phyloP scores from a whole-genome alignment of 2,888 invertebrate genomes.

The Eupsilia transversa region DNA sequence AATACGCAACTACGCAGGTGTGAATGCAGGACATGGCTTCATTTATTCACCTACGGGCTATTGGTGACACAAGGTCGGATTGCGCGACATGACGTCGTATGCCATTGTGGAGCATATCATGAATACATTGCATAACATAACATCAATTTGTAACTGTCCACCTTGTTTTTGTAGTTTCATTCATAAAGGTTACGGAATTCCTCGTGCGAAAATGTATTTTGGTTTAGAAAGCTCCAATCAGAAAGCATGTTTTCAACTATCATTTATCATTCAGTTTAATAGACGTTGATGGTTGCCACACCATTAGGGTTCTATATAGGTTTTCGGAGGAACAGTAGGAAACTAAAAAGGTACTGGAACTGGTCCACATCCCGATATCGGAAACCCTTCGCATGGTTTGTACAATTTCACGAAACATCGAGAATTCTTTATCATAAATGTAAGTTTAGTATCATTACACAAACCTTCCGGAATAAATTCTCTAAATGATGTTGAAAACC shows the following conservation, averaged over 20 bases:
- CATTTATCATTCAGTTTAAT: neutral
- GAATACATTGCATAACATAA: constrained; percentile 47
- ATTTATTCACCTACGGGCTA: constrained; percentile 56
- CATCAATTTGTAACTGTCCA: constrained; percentile 50
- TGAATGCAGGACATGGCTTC: constrained; percentile 45
- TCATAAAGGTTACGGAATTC: constrained; percentile 38
- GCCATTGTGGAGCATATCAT: constrained; percentile 52
- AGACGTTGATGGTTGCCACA: neutral
- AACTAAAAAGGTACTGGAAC: neutral
- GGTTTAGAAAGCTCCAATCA: neutral
- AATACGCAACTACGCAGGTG: constrained; percentile 32
- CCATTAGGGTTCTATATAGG: neutral
- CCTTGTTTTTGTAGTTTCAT: constrained; percentile 50
- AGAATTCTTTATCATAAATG: neutral
- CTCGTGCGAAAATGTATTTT: neutral
- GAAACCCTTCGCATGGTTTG: neutral
- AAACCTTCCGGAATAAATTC: neutral
- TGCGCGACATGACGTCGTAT: constrained; percentile 58
- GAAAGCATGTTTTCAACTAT: neutral
- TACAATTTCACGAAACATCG: neutral
- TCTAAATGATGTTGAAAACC: neutral
- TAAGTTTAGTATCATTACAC: neutral
- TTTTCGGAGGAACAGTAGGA: no score
- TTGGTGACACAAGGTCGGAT: constrained; percentile 70
- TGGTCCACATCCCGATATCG: neutral